These are phyloP conservation scores for Propsilocerus akamusi DNA, from an alignment of 1,140 invertebrate genomes.

Conservation along the genomic window DNA sequence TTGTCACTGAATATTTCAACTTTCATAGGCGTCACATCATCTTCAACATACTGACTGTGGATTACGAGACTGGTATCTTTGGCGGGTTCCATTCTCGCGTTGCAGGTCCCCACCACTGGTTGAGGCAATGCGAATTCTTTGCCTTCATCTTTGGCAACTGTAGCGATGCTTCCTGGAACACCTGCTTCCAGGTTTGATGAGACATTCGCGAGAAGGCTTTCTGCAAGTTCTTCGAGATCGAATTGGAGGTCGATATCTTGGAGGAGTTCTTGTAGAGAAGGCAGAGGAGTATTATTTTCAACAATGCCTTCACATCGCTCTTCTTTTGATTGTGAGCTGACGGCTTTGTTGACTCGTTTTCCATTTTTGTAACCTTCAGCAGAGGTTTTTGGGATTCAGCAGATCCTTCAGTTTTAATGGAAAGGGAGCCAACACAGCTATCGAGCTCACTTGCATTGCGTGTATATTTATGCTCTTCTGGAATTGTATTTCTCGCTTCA, in stretches of 20 bases:
- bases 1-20: too few relatives aligned
- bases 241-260: conserved; percentile 38
- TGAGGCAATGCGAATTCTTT: conserved; percentile 19
- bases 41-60: too few relatives aligned
- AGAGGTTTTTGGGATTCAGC: conserved; percentile 59
- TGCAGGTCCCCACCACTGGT: conserved; percentile 58
- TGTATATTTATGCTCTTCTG: conserved; percentile 18
- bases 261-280: conserved; percentile 64
- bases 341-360: conserved; percentile 35
- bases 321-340: conserved; percentile 13
- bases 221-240: conserved; percentile 55
- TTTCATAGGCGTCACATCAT: too few relatives aligned
- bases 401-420: conserved; percentile 39
- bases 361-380: conserved; percentile 47
- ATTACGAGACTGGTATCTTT: conserved; percentile 30
- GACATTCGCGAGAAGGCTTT: conserved; percentile 62
- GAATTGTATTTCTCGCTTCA: conserved; percentile 23
- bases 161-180: conserved; percentile 29
- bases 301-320: conserved; percentile 30
- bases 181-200: conserved; percentile 46
- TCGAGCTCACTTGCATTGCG: conserved; percentile 21
- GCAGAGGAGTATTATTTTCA: conserved; percentile 50
- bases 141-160: conserved; percentile 23
- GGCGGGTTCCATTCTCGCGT: conserved; percentile 63
- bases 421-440: conserved; percentile 33